These are phyloP conservation scores for Mandrillus leucophaeus DNA, from an alignment of 2,113 vertebrate genomes.

Conservation along the genomic window DNA sequence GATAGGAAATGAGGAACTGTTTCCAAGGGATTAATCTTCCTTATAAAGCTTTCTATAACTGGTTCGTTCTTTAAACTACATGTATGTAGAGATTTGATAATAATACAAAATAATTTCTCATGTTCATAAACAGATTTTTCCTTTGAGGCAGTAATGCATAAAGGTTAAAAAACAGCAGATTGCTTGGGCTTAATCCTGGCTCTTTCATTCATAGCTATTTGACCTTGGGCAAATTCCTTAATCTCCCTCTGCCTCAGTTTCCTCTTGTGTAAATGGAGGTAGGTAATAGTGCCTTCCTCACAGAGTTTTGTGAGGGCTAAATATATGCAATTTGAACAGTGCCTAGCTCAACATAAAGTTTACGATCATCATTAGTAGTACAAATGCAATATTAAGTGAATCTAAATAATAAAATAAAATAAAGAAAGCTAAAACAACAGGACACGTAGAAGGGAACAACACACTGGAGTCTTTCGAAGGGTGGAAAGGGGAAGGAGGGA, in stretches of 20 bases:
- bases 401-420: constrained; percentile 17
- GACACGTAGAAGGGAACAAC: too few relatives aligned
- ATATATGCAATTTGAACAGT: background rate
- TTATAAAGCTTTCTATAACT: background rate
- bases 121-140: background rate
- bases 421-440: constrained; percentile 69
- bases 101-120: constrained; percentile 9
- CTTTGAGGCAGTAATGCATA: background rate
- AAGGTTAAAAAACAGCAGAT: background rate
- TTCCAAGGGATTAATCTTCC: background rate
- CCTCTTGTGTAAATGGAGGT: background rate
- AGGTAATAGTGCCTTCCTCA: background rate
- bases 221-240: background rate
- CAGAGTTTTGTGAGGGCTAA: background rate
- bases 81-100: background rate
- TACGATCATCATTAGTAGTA: background rate
- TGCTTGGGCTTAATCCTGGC: background rate
- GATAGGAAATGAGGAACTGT: background rate
- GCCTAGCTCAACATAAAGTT: background rate
- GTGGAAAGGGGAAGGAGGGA: too few relatives aligned
- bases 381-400: background rate
- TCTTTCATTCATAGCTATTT: background rate
- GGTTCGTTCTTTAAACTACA: background rate
- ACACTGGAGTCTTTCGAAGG: too few relatives aligned
- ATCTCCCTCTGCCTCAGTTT: background rate